These are phyloP conservation scores for Caenorhabditis japonica DNA, from an alignment of 2,888 invertebrate genomes.

Conservation along the genomic window DNA sequence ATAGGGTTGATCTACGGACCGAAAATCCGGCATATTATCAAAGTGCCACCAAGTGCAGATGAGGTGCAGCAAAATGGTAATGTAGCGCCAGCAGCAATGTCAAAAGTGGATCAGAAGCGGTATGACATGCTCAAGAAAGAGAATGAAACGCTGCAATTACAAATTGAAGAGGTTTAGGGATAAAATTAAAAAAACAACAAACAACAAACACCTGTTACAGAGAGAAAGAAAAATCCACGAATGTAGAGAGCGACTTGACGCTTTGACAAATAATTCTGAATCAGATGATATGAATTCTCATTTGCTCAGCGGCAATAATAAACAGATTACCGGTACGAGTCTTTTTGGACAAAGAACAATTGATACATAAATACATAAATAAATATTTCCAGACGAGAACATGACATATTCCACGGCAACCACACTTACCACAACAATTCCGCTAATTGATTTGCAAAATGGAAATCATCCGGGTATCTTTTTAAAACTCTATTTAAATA, in stretches of 20 bases:
- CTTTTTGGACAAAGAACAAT: too few relatives aligned
- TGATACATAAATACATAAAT: too few relatives aligned
- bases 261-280: conserved; percentile 16
- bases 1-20: conserved; percentile 98
- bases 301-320: conserved; percentile 18
- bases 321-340: conserved; percentile 20
- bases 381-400: conserved; percentile 48
- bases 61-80: conserved; percentile 60
- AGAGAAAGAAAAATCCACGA: conserved; percentile 65
- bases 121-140: conserved; percentile 92
- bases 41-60: conserved; percentile 61
- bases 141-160: conserved; percentile 94
- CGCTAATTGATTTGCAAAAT: conserved; percentile 67
- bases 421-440: conserved; percentile 64
- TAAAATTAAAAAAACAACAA: too few relatives aligned
- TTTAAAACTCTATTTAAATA: not conserved
- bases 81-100: conserved; percentile 46
- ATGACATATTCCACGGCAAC: conserved; percentile 62
- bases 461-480: conserved; percentile 56
- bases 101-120: conserved; percentile 84
- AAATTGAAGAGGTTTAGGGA: conserved; percentile 82
- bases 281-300: conserved; percentile 42
- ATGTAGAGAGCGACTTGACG: conserved; percentile 59
- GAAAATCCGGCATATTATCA: conserved; percentile 87
- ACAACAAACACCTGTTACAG: conserved; percentile 36